phyloP scores from a whole-genome alignment of 2,888 invertebrate species.

The Timandra comae region DNA sequence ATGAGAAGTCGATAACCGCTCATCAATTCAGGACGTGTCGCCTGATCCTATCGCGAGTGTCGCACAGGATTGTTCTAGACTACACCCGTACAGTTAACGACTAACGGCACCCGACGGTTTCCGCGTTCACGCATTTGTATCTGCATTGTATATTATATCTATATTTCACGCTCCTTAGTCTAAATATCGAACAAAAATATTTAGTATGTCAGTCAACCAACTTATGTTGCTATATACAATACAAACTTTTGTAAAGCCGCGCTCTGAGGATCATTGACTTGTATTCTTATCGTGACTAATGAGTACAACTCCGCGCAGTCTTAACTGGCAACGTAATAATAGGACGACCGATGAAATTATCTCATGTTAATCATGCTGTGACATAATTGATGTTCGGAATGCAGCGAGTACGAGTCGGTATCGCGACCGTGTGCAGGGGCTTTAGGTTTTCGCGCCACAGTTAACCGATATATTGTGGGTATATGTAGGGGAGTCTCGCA shows the following conservation, averaged over 20 bases:
- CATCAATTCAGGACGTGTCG: constrained; percentile 67
- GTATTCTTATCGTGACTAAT: constrained; percentile 1
- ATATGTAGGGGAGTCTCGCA: constrained; percentile 53
- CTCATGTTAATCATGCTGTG: neutral
- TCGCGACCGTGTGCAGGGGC: constrained; percentile 26
- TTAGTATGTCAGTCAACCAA: neutral
- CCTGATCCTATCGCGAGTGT: constrained; percentile 48
- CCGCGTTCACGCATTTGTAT: constrained; percentile 58
- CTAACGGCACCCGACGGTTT: constrained; percentile 66
- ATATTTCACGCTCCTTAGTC: constrained; percentile 19
- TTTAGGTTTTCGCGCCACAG: constrained; percentile 52
- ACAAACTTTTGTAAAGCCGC: neutral
- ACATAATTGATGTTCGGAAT: constrained; percentile 3
- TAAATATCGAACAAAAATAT: constrained; percentile 2
- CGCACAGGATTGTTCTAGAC: constrained; percentile 70
- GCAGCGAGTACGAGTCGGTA: constrained; percentile 10
- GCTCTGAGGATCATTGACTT: constrained; percentile 1
- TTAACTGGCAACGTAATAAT: neutral
- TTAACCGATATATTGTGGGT: constrained; percentile 46
- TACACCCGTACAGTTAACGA: constrained; percentile 61
- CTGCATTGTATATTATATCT: constrained; percentile 41
- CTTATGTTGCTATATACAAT: neutral
- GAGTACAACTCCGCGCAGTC: neutral
- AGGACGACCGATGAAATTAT: neutral
- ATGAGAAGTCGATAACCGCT: constrained; percentile 10